Percentiles rank a stretch among this genome's conserved stretches.
Conservation (phyloP, 2,113 vertebrate genomes). For the Desmodus rotundus region DNA sequence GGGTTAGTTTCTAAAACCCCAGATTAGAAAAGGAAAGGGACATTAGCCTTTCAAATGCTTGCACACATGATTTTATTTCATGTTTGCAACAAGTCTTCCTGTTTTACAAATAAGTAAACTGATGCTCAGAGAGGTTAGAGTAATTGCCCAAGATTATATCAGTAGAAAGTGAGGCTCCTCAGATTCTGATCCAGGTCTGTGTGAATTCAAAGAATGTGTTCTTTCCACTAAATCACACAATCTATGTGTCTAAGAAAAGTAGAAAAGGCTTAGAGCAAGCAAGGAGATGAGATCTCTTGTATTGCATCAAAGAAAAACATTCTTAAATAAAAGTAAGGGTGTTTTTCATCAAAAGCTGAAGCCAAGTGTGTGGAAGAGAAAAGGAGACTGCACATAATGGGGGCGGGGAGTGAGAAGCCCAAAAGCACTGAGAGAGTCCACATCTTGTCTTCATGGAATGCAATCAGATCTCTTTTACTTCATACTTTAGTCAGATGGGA, state of each 20-base stretch:
- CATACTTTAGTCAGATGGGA: no score
- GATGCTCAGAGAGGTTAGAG: neutral
- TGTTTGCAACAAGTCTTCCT: neutral
- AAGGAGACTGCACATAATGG: neutral
- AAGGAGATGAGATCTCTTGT: neutral
- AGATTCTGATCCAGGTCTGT: neutral
- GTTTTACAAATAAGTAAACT: slow-evolving; percentile 41
- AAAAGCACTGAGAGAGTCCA: neutral
- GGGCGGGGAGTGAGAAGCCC: neutral
- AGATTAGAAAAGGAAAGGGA: slow-evolving; percentile 37
- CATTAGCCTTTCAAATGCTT: slow-evolving; percentile 12
- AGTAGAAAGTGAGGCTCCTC: neutral
- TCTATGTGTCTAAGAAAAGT: neutral
- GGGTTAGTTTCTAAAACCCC: slow-evolving; percentile 25
- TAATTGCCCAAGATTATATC: neutral
- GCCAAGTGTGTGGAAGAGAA: slow-evolving; percentile 9
- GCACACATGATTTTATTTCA: slow-evolving; percentile 17
- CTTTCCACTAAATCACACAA: neutral
- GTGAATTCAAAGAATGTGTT: slow-evolving; percentile 21
- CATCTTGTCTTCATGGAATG: no score
- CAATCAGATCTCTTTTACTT: no score
- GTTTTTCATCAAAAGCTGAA: slow-evolving; percentile 21
- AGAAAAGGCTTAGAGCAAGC: slow-evolving; percentile 26
- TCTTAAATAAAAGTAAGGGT: neutral
- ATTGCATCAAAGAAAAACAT: neutral